These are phyloP conservation scores for Diplodus puntazzo DNA, from an alignment of 2,797 vertebrate species.

Conservation along the genomic window DNA sequence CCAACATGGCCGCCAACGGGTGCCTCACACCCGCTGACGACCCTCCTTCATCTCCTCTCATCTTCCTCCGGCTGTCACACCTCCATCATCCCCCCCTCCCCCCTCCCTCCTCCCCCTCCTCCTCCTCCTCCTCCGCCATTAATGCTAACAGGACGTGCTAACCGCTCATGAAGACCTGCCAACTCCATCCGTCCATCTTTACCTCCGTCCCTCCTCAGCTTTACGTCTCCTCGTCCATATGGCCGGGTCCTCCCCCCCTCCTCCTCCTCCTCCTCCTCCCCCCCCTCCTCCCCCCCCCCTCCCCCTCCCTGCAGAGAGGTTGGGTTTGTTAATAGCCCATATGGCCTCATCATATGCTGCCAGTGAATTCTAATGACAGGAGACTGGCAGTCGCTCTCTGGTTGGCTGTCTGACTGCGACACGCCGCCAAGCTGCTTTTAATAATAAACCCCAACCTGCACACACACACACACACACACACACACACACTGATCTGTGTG, in stretches of 20 bases:
- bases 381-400: slow-evolving; percentile 47
- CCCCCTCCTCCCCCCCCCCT: slow-evolving; percentile 2
- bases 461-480: no score
- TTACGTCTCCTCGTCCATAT: slow-evolving; percentile 56
- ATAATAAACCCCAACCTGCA: slow-evolving; percentile 40
- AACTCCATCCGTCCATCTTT: slow-evolving; percentile 34
- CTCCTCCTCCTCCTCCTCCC: background rate
- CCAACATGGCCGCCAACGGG: slow-evolving; percentile 35
- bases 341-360: slow-evolving; percentile 74
- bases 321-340: slow-evolving; percentile 74
- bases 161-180: slow-evolving; percentile 41
- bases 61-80: background rate
- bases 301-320: slow-evolving; percentile 50
- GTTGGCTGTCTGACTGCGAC: slow-evolving; percentile 15
- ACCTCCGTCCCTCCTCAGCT: slow-evolving; percentile 18
- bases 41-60: background rate
- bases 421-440: slow-evolving; percentile 16
- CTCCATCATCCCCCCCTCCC: background rate
- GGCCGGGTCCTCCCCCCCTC: slow-evolving; percentile 25
- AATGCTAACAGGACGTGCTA: slow-evolving; percentile 46
- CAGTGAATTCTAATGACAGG: slow-evolving; percentile 74
- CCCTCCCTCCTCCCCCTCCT: background rate
- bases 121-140: slow-evolving; percentile 16
- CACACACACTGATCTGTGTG: background rate
- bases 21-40: slow-evolving; percentile 39